A percentile compares a stretch with the other conserved stretches of the same genome.
Evolutionary conservation across 2,113 vertebrate species (phyloP).

Genomic region (Cyprinodon brontotheroides): DNA sequence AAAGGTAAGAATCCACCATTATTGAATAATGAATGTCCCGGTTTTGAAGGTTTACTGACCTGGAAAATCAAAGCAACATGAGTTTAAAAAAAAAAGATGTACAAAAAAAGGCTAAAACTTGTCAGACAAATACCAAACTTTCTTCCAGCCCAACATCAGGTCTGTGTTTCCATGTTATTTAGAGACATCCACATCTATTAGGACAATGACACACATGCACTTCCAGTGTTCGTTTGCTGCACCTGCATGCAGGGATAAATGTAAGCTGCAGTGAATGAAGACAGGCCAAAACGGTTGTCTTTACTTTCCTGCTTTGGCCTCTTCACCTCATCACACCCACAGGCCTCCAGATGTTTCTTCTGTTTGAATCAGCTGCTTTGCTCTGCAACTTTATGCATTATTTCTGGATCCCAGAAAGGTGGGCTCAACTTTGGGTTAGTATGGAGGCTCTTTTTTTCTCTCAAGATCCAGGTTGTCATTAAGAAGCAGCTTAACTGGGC

Average conservation of each 20-base stretch:
- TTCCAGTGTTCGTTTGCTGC: neutral
- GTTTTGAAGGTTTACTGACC: neutral
- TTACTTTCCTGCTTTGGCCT: conserved; percentile 84
- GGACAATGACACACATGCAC: conserved; percentile 68
- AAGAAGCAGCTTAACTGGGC: conserved; percentile 69
- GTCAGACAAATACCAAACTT: conserved; percentile 21
- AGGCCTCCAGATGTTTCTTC: conserved; percentile 75
- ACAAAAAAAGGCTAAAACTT: conserved; percentile 7
- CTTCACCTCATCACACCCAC: conserved; percentile 77
- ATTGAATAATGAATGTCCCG: conserved; percentile 26
- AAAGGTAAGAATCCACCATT: too few species aligned
- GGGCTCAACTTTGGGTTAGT: conserved; percentile 76
- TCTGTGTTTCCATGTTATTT: conserved; percentile 78
- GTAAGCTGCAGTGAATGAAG: conserved; percentile 65
- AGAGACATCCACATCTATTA: conserved; percentile 19
- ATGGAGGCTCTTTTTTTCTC: conserved; percentile 67
- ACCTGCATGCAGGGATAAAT: conserved; percentile 44
- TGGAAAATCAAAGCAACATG: too few species aligned
- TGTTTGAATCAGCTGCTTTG: conserved; percentile 76
- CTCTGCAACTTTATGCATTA: conserved; percentile 60
- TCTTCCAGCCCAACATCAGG: conserved; percentile 30
- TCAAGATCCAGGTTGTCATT: conserved; percentile 42
- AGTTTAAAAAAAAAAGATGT: conserved; percentile 30
- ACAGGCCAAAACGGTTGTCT: conserved; percentile 76
- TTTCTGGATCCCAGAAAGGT: conserved; percentile 71